A percentile compares a stretch with the other conserved stretches of the same genome.
Evolutionary conservation across 1,140 invertebrate species (phyloP).

Genomic region (Euwallacea similis): DNA sequence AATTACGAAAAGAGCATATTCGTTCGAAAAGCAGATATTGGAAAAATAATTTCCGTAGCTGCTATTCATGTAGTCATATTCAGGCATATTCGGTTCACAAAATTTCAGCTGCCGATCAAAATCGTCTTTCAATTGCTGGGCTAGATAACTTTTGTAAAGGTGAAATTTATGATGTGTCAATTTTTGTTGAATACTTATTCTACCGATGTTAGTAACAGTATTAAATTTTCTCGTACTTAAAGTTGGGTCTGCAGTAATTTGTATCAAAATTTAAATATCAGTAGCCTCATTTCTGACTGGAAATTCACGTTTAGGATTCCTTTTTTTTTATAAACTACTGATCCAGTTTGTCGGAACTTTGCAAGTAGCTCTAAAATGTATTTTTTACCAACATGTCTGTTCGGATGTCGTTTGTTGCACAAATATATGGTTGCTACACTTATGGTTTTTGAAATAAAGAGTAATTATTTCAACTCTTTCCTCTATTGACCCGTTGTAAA

Average conservation of each 20-base stretch:
- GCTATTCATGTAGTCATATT: background rate
- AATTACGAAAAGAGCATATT: background rate
- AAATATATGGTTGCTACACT: too few relatives aligned
- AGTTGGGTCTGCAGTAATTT: background rate
- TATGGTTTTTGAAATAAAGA: too few relatives aligned
- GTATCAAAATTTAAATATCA: background rate
- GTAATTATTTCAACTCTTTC: too few relatives aligned
- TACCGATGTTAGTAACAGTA: background rate
- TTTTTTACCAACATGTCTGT: too few relatives aligned
- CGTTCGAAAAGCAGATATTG: background rate
- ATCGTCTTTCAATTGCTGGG: background rate
- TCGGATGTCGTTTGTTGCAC: too few relatives aligned
- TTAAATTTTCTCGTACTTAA: background rate
- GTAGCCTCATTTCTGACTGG: background rate
- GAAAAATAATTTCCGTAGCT: background rate
- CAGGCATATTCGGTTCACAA: too few relatives aligned
- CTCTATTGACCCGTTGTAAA: too few relatives aligned
- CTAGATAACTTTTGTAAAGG: background rate
- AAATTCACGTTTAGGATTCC: background rate
- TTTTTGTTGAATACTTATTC: background rate
- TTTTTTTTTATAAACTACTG: background rate
- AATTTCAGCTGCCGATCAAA: background rate
- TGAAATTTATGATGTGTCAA: background rate
- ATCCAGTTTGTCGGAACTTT: slow-evolving; percentile 2
- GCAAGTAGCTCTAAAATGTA: too few relatives aligned